Evolutionary conservation across 2,113 vertebrate genomes (phyloP).

Genomic region (Alethe castanea): DNA sequence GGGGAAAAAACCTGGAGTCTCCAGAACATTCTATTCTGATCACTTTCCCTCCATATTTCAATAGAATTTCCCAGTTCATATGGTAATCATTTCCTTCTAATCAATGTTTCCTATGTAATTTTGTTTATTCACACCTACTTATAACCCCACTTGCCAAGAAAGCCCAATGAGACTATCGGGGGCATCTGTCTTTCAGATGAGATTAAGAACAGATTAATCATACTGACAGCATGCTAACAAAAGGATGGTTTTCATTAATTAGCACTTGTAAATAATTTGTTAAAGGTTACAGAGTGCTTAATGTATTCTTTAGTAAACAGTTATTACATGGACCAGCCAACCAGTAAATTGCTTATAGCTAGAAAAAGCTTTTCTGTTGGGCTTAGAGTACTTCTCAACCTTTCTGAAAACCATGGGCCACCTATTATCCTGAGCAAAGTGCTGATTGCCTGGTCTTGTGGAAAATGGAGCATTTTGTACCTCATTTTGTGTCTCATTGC

Average conservation of each 20-base stretch:
- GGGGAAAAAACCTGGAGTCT: neutral
- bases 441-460: neutral
- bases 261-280: conserved; percentile 3
- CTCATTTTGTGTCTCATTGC: neutral
- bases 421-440: neutral
- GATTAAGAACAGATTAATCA: conserved; percentile 6
- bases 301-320: neutral
- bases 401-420: neutral
- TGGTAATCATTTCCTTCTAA: conserved; percentile 50
- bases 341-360: neutral
- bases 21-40: conserved; percentile 29
- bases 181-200: neutral
- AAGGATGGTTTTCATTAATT: conserved; percentile 35
- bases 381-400: neutral
- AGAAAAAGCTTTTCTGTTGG: neutral
- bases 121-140: conserved; percentile 8
- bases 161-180: neutral
- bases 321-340: neutral
- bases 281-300: neutral
- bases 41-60: conserved; percentile 30
- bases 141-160: neutral
- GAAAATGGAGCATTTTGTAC: neutral
- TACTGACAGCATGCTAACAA: neutral
- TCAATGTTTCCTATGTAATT: conserved; percentile 8
- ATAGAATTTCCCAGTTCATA: conserved; percentile 17